A percentile compares a stretch with the other conserved stretches of the same genome.
Evolutionary conservation across 2,113 vertebrate species (phyloP).

Genomic region (Pimephales promelas): DNA sequence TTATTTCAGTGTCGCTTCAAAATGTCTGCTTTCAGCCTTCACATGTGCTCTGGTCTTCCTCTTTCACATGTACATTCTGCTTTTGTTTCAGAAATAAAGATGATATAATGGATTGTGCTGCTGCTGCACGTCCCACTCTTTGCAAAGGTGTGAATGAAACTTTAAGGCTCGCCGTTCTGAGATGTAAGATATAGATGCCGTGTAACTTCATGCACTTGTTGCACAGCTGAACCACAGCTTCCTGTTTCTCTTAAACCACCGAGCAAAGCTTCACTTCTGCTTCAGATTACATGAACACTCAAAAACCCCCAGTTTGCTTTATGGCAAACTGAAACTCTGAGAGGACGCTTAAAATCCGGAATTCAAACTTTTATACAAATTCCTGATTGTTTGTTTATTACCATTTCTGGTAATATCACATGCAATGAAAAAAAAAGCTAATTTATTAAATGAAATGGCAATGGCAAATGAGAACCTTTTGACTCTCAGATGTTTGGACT

Average conservation of each 20-base stretch:
- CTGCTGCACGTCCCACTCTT: background rate
- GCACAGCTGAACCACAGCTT: conserved; percentile 49
- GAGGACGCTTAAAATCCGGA: background rate
- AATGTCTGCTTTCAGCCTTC: background rate
- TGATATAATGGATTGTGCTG: background rate
- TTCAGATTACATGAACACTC: background rate
- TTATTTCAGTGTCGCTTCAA: background rate
- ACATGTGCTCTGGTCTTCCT: conserved; percentile 4
- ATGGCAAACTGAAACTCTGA: background rate
- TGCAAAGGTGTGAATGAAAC: background rate
- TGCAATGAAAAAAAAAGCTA: background rate
- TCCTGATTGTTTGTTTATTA: too few relatives aligned
- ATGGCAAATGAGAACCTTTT: background rate
- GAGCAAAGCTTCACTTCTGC: conserved; percentile 38
- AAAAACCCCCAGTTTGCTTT: background rate
- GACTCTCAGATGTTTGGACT: background rate
- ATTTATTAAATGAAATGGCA: background rate
- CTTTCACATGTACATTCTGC: background rate
- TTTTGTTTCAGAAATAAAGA: background rate
- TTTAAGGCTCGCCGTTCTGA: background rate
- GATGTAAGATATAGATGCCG: background rate
- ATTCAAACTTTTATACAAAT: background rate
- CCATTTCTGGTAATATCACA: background rate
- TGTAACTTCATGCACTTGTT: conserved; percentile 2
- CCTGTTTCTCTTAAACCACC: conserved; percentile 46